These are phyloP conservation scores for Stenchaetothrips biformis DNA, from an alignment of 2,888 invertebrate species.

Conservation along the genomic window DNA sequence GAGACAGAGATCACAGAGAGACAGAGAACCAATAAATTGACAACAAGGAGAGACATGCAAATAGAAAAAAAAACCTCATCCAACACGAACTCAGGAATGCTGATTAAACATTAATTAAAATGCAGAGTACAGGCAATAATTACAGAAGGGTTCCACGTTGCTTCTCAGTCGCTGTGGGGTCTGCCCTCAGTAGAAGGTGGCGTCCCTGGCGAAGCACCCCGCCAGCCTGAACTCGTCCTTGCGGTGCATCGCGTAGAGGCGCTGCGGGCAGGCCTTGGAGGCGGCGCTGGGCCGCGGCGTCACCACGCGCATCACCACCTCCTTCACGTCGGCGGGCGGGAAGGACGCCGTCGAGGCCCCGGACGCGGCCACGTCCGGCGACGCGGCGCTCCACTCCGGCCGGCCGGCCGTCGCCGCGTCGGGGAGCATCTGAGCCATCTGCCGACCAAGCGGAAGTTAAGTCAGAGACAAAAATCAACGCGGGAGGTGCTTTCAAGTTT, in stretches of 20 bases:
- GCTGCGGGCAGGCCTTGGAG: conserved; percentile 59
- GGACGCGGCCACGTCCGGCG: conserved; percentile 39
- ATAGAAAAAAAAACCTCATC: no score
- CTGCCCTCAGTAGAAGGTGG: conserved; percentile 53
- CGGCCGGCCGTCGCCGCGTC: conserved; percentile 37
- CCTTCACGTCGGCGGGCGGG: conserved; percentile 55
- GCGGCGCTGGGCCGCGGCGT: conserved; percentile 57
- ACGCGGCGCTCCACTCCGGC: conserved; percentile 38
- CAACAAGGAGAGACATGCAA: no score
- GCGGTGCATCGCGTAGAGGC: conserved; percentile 63
- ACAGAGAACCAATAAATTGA: no score
- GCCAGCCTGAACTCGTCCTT: conserved; percentile 65
- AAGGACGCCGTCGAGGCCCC: conserved; percentile 43
- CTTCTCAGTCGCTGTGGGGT: no score
- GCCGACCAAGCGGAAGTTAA: not conserved
- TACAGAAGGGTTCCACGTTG: no score
- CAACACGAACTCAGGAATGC: no score
- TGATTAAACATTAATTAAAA: no score
- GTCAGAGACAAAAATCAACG: not conserved
- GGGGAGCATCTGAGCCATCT: conserved; percentile 37
- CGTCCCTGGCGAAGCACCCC: conserved; percentile 76
- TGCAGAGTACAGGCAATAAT: no score
- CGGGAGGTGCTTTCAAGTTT: not conserved
- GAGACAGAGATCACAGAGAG: no score
- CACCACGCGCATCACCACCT: conserved; percentile 60